Evolutionary conservation across 2,888 invertebrate genomes (phyloP).

Genomic region (Noctua pronuba): DNA sequence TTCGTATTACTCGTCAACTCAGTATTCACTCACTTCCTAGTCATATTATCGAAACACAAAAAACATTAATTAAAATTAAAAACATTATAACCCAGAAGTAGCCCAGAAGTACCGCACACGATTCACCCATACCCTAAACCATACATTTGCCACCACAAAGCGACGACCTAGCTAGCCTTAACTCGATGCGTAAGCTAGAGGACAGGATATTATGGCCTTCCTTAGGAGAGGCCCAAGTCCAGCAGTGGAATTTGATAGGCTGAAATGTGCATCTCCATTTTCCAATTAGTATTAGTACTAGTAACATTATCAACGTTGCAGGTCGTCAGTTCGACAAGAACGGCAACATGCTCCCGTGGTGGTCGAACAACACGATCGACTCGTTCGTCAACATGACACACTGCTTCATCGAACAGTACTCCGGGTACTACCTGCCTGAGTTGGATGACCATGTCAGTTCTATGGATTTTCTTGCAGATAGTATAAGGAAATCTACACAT

Average conservation of each 20-base stretch:
- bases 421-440: conserved; percentile 91
- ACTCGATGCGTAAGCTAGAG: neutral
- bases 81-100: neutral
- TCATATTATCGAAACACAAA: neutral
- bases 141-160: neutral
- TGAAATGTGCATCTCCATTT: neutral
- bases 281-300: neutral
- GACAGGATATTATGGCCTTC: neutral
- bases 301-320: conserved; percentile 67
- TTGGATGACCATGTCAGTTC: conserved; percentile 91
- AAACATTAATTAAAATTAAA: neutral
- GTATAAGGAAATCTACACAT: neutral
- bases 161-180: neutral
- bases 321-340: conserved; percentile 96
- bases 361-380: conserved; percentile 94
- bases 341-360: conserved; percentile 97
- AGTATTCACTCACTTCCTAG: neutral
- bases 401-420: conserved; percentile 97
- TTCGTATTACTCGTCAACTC: neutral
- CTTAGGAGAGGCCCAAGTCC: neutral
- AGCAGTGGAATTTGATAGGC: neutral
- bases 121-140: neutral
- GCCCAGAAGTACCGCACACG: neutral
- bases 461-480: neutral
- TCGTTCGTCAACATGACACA: conserved; percentile 94